These are phyloP conservation scores for Spea multiplicata DNA, from an alignment of 2,113 vertebrate genomes.

Conservation along the genomic window DNA sequence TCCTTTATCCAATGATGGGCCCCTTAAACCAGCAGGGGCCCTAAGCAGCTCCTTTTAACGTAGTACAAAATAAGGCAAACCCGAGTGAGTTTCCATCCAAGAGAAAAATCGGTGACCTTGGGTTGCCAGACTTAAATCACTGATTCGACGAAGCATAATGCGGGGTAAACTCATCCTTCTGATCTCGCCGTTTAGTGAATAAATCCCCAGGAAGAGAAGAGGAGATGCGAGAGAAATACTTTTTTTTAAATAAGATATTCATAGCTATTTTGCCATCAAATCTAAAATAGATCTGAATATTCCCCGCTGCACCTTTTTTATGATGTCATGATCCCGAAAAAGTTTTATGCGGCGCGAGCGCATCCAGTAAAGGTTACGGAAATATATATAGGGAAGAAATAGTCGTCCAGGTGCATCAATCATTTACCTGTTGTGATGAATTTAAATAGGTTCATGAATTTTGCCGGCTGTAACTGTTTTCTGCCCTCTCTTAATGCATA, in stretches of 20 bases:
- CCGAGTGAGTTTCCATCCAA: no score
- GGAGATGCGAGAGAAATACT: background rate
- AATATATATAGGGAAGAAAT: background rate
- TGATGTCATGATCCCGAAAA: background rate
- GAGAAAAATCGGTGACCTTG: no score
- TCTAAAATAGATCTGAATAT: background rate
- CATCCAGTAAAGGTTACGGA: background rate
- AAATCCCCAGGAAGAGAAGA: background rate
- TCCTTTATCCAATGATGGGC: no score
- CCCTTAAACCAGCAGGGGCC: no score
- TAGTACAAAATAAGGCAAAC: no score
- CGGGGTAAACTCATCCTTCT: no score
- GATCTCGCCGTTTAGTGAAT: no score
- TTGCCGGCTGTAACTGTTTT: constrained; percentile 15
- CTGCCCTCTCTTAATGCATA: constrained; percentile 15
- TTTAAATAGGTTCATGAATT: constrained; percentile 43
- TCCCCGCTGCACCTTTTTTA: background rate
- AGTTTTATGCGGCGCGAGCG: background rate
- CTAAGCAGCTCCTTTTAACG: no score
- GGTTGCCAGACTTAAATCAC: no score
- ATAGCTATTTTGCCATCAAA: background rate
- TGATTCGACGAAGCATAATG: no score
- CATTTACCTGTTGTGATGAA: constrained; percentile 38
- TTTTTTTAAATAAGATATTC: background rate
- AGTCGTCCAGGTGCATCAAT: constrained; percentile 8